These are phyloP conservation scores for Tachysurus vachellii DNA, from an alignment of 2,113 vertebrate genomes.

Conservation along the genomic window DNA sequence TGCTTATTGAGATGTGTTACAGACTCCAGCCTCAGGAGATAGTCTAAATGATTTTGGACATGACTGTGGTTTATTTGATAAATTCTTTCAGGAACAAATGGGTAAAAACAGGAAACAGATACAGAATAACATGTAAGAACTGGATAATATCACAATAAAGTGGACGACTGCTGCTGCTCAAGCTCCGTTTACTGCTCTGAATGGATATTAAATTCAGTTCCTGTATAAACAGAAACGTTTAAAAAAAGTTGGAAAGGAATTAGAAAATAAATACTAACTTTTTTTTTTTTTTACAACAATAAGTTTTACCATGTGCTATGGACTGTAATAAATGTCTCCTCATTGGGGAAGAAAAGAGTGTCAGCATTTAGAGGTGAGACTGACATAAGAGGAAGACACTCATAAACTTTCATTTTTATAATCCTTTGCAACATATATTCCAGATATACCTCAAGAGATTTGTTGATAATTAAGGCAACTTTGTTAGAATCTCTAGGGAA, in stretches of 20 bases:
- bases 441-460: not conserved
- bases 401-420: not conserved
- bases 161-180: constrained; percentile 5
- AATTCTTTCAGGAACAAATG: constrained; percentile 29
- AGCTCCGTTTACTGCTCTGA: constrained; percentile 14
- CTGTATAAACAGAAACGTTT: constrained; percentile 20
- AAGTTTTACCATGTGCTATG: not conserved
- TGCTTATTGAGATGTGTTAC: constrained; percentile 28
- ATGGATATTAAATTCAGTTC: constrained; percentile 5
- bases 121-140: constrained; percentile 23
- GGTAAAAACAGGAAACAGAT: constrained; percentile 34
- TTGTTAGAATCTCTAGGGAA: not conserved
- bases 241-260: not conserved
- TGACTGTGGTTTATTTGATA: constrained; percentile 18
- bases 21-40: constrained; percentile 27
- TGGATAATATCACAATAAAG: constrained; percentile 33
- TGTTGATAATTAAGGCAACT: not conserved
- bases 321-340: not conserved
- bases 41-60: constrained; percentile 19
- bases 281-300: not conserved
- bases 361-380: too few species aligned
- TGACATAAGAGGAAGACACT: not conserved
- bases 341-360: too few species aligned
- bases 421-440: not conserved
- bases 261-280: not conserved